Percentiles rank a stretch among this genome's conserved stretches.
phyloP scores from a whole-genome alignment of 1,140 invertebrate genomes.

The Drosophila simulans region DNA sequence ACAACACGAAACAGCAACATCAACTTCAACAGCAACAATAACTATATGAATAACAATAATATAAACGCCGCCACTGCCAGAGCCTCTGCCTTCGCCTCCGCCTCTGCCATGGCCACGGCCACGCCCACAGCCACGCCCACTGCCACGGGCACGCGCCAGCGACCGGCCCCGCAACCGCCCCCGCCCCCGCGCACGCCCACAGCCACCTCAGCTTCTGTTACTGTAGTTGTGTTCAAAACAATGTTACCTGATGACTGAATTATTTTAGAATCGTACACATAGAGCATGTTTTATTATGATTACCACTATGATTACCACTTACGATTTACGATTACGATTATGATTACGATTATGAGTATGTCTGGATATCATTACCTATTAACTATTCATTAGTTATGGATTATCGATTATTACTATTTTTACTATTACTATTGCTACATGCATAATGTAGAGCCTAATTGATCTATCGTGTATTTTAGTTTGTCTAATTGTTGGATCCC shows the following conservation, averaged over 20 bases:
- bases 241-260: constrained; percentile 85
- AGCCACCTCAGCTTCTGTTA: constrained; percentile 82
- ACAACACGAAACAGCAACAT: constrained; percentile 10
- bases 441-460: constrained; percentile 65
- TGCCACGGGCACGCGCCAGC: constrained; percentile 27
- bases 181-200: constrained; percentile 45
- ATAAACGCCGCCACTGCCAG: constrained; percentile 45
- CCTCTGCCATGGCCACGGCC: constrained; percentile 2
- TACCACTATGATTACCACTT: constrained; percentile 41
- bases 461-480: constrained; percentile 52
- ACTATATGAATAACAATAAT: constrained; percentile 46
- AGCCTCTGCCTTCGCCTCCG: constrained; percentile 18
- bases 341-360: constrained; percentile 26
- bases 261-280: constrained; percentile 82
- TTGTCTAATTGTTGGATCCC: constrained; percentile 44
- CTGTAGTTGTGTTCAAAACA: constrained; percentile 85
- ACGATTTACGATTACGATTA: constrained; percentile 33
- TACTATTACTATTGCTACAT: constrained; percentile 67
- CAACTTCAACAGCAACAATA: constrained; percentile 51
- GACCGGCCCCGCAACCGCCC: constrained; percentile 42
- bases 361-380: constrained; percentile 45
- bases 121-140: neutral
- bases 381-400: constrained; percentile 48
- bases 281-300: constrained; percentile 74
- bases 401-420: constrained; percentile 55